Evolutionary conservation across 2,797 vertebrate genomes (phyloP).

Genomic region (Siniperca scherzeri): DNA sequence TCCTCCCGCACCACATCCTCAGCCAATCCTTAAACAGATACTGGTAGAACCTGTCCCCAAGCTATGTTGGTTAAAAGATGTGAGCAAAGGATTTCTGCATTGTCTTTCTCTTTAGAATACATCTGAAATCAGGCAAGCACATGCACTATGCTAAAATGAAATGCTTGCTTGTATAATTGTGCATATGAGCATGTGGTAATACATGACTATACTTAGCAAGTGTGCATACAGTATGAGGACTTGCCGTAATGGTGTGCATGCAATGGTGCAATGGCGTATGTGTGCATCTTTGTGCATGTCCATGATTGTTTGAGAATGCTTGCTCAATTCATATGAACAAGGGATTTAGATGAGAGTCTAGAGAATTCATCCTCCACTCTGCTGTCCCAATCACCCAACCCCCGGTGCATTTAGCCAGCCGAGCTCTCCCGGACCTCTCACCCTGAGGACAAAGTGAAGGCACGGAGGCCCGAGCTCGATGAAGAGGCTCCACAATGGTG

Average conservation of each 20-base stretch:
- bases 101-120: slow-evolving; percentile 61
- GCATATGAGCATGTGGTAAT: slow-evolving; percentile 27
- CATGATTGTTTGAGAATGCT: slow-evolving; percentile 38
- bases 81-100: slow-evolving; percentile 63
- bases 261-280: slow-evolving; percentile 4
- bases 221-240: slow-evolving; percentile 19
- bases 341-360: slow-evolving; percentile 56
- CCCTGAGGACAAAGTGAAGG: slow-evolving; percentile 69
- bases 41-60: slow-evolving; percentile 73
- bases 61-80: slow-evolving; percentile 67
- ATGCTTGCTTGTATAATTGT: slow-evolving; percentile 18
- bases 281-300: slow-evolving; percentile 26
- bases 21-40: slow-evolving; percentile 76
- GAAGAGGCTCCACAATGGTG: slow-evolving; percentile 65
- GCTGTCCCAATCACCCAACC: slow-evolving; percentile 51
- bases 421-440: slow-evolving; percentile 48
- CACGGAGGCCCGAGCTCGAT: slow-evolving; percentile 67
- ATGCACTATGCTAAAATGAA: slow-evolving; percentile 37
- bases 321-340: slow-evolving; percentile 41
- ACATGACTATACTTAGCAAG: slow-evolving; percentile 29
- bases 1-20: slow-evolving; percentile 74
- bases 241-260: slow-evolving; percentile 28
- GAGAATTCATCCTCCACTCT: slow-evolving; percentile 52
- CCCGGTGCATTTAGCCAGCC: slow-evolving; percentile 62
- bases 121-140: slow-evolving; percentile 58